Evolutionary conservation across 1,140 invertebrate species (phyloP), one percentile per base, ranked within the genome.

Genomic region (Vanessa atalanta): DNA sequence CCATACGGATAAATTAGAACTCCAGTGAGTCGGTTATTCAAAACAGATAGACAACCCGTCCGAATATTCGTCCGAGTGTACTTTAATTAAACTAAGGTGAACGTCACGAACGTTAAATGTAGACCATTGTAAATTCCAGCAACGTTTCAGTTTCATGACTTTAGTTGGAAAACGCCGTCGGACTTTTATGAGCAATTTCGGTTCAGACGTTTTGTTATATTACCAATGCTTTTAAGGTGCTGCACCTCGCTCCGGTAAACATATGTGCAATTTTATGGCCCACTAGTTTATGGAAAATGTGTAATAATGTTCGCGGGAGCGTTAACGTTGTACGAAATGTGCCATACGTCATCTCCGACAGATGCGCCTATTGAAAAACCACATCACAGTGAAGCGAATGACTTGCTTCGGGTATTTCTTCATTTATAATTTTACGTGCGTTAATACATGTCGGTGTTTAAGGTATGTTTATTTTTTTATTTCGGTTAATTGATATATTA

Each of bases 211-310:
- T 93, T 93, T 93, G 91, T 92, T 93, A 93, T 91, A 91, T 91
- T 91, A 90, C 89, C 91, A 93, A 93, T 93, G 91, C 91, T 93
- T 93, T 93, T 93, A 93, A 91, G 91, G 89, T 87, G 90, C 87
- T 89, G 88, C 90, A 88, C 88, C 88, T 90, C 83, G 88, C 86
- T 80, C 87, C 79, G 86, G 90, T 89, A 91, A 91, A 93, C 91
- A 92, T 91, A 91, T 91, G 89, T 90, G 89, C 85, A 78, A 79
- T 81, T 92, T 92, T 92, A 91, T 79, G 88, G 85, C 73, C 78
- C 78, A 86, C 84, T 88, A 88, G 87, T 87, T 90, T 89, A 92
- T 90, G 89, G 88, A 83, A 85, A 86, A 90, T 91, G 85, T 88
- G 84, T 83, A 83, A 84, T 90, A 85, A 88, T 86, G 86, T 76